Conservation (phyloP, 2,888 invertebrate genomes). For the Mythimna lalbum region DNA sequence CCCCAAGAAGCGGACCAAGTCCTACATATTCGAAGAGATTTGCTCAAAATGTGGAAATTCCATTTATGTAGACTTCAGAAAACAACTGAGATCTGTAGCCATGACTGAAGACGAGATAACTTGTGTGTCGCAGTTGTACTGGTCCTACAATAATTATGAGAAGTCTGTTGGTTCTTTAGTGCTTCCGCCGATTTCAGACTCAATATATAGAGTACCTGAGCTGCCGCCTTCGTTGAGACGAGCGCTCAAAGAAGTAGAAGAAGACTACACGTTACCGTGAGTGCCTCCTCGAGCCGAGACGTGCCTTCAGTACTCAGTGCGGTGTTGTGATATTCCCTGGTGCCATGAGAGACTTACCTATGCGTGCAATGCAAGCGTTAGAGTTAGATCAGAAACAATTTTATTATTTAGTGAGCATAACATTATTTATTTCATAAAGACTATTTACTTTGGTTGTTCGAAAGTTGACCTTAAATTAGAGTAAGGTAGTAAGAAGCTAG, state of each 20-base stretch:
- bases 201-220: constrained; percentile 83
- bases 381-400: constrained; percentile 40
- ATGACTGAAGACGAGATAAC: constrained; percentile 85
- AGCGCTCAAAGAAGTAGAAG: constrained; percentile 78
- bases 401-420: constrained; percentile 50
- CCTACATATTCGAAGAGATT: constrained; percentile 75
- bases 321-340: constrained; percentile 73
- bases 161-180: constrained; percentile 78
- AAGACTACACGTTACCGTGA: constrained; percentile 71
- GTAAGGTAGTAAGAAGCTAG: constrained; percentile 33
- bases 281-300: constrained; percentile 63
- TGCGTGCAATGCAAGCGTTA: constrained; percentile 58
- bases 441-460: constrained; percentile 65
- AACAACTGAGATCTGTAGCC: constrained; percentile 78
- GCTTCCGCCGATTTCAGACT: constrained; percentile 84
- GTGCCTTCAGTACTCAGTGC: constrained; percentile 52
- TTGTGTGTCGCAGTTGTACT: constrained; percentile 81
- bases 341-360: constrained; percentile 74
- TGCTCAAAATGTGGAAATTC: constrained; percentile 83
- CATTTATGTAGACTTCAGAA: constrained; percentile 78
- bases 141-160: constrained; percentile 81
- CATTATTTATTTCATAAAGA: constrained; percentile 57
- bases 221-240: constrained; percentile 78
- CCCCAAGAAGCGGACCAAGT: constrained; percentile 71
- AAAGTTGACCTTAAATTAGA: constrained; percentile 57